A percentile compares a stretch with the other conserved stretches of the same genome.
Conservation (phyloP, 2,888 invertebrate species). For the Drymonia ruficornis region DNA sequence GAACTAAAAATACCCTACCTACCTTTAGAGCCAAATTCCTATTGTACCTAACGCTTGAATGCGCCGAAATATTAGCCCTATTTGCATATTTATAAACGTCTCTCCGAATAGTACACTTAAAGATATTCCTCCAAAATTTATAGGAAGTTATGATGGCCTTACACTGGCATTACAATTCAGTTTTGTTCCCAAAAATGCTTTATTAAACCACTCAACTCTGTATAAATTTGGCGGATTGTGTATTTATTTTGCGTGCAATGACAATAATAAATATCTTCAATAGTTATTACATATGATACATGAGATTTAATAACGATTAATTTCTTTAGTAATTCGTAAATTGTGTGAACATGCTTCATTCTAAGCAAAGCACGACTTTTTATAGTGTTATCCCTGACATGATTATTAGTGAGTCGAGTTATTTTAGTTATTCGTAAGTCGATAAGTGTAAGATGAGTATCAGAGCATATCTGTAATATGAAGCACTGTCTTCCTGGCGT, state of each 20-base stretch:
- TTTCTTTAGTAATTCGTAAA: not conserved
- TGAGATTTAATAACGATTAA: not conserved
- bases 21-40: constrained; percentile 21
- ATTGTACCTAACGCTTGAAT: not conserved
- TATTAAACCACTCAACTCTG: too few species aligned
- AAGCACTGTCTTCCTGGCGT: constrained; percentile 57
- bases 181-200: too few species aligned
- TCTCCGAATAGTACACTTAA: too few species aligned
- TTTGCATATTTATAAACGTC: not conserved
- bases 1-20: constrained; percentile 44
- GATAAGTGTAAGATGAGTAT: constrained; percentile 37
- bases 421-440: constrained; percentile 30
- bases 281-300: not conserved
- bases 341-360: constrained; percentile 46
- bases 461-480: constrained; percentile 39
- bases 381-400: constrained; percentile 22
- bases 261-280: not conserved
- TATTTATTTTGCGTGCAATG: constrained; percentile 15
- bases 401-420: constrained; percentile 29
- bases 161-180: too few species aligned
- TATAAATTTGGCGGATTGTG: too few species aligned
- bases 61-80: not conserved
- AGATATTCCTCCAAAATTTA: too few species aligned
- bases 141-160: too few species aligned
- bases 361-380: constrained; percentile 46